Base-by-base conservation (phyloP, 1,140 invertebrate species). In the Pseudomyrmex gracilis region DNA sequence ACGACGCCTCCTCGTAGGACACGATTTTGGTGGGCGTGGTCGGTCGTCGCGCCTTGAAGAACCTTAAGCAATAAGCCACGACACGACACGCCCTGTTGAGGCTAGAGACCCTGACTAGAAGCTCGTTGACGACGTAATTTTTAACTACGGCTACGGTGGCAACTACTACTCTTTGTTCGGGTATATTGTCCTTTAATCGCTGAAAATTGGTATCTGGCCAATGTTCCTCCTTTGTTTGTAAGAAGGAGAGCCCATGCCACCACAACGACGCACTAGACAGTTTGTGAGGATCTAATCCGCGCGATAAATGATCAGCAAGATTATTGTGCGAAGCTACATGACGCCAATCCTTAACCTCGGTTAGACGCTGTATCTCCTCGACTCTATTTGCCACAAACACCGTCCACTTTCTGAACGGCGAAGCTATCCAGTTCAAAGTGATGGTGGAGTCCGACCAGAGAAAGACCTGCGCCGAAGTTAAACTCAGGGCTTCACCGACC, bases 71-170 rank as follows among this genome's bases (percentile, higher is more conserved):
- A 67, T 67, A 67, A 9, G 64, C 49, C 2, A 67, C 0, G 5
- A 67, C 4, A 1, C 64, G 43, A 13, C 45, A 49, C 2, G 8
- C 8, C 45, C 22, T 67, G 0, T 1, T 20, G 0, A 67, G 10
- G 4, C 15, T 51, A 0, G 45, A 67, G 5, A 12, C 7, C 2
- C 1, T 67, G 15, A 0, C 20, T 8, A 67, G 3, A 1, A 67
- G 15, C 4, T 34, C 10, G 0, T 43, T 8, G 60, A 61, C 9
- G 12, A 64, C 5, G 4, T 0, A 63, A 1, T 8, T 1, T 4
- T 8, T 10, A 1, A 2, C 8, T 0, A 24, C 1, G 20, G 10
- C 55, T 0, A 61, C 0, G 2, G 12, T 2, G 0, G 9, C 5
- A 0, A n/a, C 2, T 1, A 2, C 2, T 0, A 0, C 15, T 3